A percentile compares a stretch with the other conserved stretches of the same genome.
Evolutionary conservation across 2,888 invertebrate genomes (phyloP).

Genomic region (Achlya flavicornis): DNA sequence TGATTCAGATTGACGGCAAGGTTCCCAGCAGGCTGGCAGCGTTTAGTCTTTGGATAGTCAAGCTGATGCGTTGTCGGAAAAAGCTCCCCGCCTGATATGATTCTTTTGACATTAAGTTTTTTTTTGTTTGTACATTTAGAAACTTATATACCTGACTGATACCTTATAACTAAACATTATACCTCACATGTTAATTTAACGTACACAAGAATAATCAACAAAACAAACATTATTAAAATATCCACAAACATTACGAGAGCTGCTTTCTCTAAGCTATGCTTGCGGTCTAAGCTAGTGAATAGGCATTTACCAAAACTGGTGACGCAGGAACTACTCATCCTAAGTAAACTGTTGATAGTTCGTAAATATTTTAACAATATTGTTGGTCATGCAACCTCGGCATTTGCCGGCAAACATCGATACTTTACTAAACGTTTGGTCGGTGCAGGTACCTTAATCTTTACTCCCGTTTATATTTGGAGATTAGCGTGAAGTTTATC

Average conservation of each 20-base stretch:
- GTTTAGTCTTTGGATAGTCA: too few species aligned
- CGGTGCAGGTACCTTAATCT: conserved; percentile 23
- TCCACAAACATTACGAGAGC: conserved; percentile 16
- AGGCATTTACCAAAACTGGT: conserved; percentile 42
- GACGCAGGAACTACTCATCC: conserved; percentile 63
- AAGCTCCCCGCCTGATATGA: too few species aligned
- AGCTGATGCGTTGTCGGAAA: too few species aligned
- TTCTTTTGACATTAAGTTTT: too few species aligned
- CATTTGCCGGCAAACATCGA: conserved; percentile 25
- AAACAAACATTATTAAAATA: too few species aligned
- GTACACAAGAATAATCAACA: too few species aligned
- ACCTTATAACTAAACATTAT: too few species aligned
- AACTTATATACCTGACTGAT: too few species aligned
- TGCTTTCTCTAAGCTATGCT: conserved; percentile 36
- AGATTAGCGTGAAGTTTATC: conserved; percentile 5
- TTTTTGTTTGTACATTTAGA: too few species aligned
- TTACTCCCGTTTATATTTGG: conserved; percentile 16
- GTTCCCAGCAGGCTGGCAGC: too few species aligned
- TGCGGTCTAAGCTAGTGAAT: conserved; percentile 39
- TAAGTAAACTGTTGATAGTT: conserved; percentile 58
- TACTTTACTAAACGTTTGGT: conserved; percentile 21
- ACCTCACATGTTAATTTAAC: too few species aligned
- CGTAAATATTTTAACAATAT: conserved; percentile 62
- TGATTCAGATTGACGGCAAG: too few species aligned
- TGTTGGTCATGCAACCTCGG: conserved; percentile 31